These are phyloP conservation scores for Malacosoma neustria DNA, from an alignment of 2,888 invertebrate genomes.

Conservation along the genomic window DNA sequence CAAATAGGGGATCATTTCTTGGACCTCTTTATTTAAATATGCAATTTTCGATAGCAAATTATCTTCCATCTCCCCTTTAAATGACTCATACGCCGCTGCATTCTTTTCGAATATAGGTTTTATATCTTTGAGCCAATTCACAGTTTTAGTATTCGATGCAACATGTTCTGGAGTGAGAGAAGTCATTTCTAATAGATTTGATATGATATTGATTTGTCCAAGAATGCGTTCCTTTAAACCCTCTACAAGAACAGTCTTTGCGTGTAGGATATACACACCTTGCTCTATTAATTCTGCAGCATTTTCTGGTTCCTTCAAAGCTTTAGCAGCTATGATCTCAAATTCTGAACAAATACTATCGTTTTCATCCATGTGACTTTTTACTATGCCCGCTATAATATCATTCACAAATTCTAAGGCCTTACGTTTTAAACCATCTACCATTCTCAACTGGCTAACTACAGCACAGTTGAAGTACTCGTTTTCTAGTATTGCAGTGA, in stretches of 20 bases:
- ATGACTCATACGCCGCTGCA: conserved; percentile 85
- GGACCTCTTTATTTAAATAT: conserved; percentile 80
- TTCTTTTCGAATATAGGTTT: conserved; percentile 88
- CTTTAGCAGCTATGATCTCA: conserved; percentile 79
- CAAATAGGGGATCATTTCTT: conserved; percentile 83
- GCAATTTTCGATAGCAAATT: conserved; percentile 80
- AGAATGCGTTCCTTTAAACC: conserved; percentile 81
- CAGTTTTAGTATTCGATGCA: conserved; percentile 84
- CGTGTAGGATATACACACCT: conserved; percentile 86
- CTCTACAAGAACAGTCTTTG: conserved; percentile 82
- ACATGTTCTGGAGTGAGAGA: conserved; percentile 84
- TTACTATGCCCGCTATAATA: conserved; percentile 77
- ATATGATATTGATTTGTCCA: conserved; percentile 77
- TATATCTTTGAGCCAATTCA: conserved; percentile 88
- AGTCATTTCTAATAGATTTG: conserved; percentile 84
- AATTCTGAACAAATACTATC: conserved; percentile 82
- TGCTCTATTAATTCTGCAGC: conserved; percentile 88
- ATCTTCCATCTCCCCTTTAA: conserved; percentile 91
- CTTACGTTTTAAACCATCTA: conserved; percentile 74
- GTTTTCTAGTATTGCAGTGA: conserved; percentile 77
- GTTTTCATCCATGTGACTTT: conserved; percentile 79
- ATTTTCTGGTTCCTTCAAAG: conserved; percentile 82
- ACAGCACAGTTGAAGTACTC: conserved; percentile 81
- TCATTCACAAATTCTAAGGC: conserved; percentile 74
- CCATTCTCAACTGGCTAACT: conserved; percentile 77